These are phyloP conservation scores for Crotophaga sulcirostris DNA, from an alignment of 2,113 vertebrate genomes.

Conservation along the genomic window DNA sequence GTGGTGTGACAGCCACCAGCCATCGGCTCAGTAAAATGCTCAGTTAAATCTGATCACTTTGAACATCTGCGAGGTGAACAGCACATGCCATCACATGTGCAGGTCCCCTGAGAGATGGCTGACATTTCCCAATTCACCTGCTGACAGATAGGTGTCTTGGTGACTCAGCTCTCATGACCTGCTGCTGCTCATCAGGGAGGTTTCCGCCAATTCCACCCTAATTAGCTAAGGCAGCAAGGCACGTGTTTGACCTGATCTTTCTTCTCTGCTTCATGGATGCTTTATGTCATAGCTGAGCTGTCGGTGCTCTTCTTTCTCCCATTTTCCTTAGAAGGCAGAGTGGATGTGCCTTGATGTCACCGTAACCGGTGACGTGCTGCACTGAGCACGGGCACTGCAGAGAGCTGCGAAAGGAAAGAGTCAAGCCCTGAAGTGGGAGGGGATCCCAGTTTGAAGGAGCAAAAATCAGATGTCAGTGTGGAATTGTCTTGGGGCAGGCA, in stretches of 20 bases:
- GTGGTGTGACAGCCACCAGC: background rate
- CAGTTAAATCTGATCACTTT: background rate
- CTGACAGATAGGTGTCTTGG: background rate
- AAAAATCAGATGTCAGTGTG: background rate
- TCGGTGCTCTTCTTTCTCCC: background rate
- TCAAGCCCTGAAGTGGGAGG: background rate
- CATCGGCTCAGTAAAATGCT: background rate
- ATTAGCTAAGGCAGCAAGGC: background rate
- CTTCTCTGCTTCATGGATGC: background rate
- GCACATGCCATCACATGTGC: background rate
- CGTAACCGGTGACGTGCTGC: background rate
- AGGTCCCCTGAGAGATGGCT: background rate
- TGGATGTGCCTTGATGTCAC: background rate
- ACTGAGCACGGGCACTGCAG: background rate
- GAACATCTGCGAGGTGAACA: background rate
- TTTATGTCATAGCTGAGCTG: background rate
- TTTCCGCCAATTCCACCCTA: background rate
- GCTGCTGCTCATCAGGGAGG: background rate
- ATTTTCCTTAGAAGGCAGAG: background rate
- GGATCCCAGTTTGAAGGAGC: background rate
- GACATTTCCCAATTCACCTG: background rate
- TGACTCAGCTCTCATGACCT: slow-evolving; percentile 8
- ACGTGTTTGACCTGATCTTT: background rate
- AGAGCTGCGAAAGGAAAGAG: background rate
- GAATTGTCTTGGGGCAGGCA: background rate